Evolutionary conservation across 2,113 vertebrate genomes (phyloP), one percentile per base, ranked within the genome.

Genomic region (Furnarius figulus): DNA sequence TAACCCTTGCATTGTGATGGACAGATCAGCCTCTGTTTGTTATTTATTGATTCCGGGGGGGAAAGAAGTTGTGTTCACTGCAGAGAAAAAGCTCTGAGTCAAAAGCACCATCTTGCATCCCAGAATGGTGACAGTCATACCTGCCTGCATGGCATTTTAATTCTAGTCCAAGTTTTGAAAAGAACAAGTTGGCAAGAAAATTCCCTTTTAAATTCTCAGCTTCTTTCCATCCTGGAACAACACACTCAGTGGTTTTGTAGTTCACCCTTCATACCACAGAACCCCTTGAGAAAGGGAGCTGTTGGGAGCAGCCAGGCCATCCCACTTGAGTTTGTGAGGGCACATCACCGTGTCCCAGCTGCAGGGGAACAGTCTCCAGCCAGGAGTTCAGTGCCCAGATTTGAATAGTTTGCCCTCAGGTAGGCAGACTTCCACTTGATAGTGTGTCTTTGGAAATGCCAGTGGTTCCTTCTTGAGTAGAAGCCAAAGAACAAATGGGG

Each of bases 321-420:
- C 27, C 53, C 11, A 0, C 46, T 62, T 14, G 27, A 63, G 59
- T 27, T 33, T 12, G 56, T 23, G 53, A n/a, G 7, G 0, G 0
- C 47, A 21, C 10, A 0, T 3, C 3, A 5, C 59, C 12, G 16
- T 35, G 5, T 37, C 55, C 63, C 8, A 13, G 10, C 6, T 52
- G 58, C 42, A 16, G 39, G 53, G 72, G 27, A 49, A 44, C 70
- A 30, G 3, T 17, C 47, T 49, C 25, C 22, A 42, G 59, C 22
- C 40, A 31, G 62, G 44, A 73, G 22, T 33, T 87, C 55, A 77
- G 61, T 33, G 35, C 40, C 63, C 21, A 27, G 47, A 46, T 12
- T 6, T 28, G 23, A 58, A 7, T 37, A 24, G 62, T 73, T 58
- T 91, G 55, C 46, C 58, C 40, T 66, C 37, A 47, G 17, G 40